A percentile compares a stretch with the other conserved stretches of the same genome.
Conservation (phyloP, 2,888 invertebrate species). For the Lacanobia oleracea region DNA sequence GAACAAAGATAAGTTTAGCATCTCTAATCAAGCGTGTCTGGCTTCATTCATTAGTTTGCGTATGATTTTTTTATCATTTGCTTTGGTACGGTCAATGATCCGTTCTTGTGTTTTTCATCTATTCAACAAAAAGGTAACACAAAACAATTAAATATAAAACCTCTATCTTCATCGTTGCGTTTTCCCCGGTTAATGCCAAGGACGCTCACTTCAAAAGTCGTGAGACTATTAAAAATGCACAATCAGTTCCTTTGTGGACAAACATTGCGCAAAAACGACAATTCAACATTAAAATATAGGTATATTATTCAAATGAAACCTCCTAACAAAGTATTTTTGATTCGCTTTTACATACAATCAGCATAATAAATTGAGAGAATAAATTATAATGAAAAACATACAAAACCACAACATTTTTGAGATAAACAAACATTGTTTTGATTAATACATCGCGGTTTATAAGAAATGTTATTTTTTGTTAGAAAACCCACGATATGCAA, state of each 20-base stretch:
- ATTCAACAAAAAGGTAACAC: not conserved
- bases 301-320: slow-evolving; percentile 43
- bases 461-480: slow-evolving; percentile 44
- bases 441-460: slow-evolving; percentile 39
- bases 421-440: slow-evolving; percentile 45
- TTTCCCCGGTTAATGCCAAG: slow-evolving; percentile 29
- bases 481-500: slow-evolving; percentile 47
- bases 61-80: slow-evolving; percentile 35
- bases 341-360: slow-evolving; percentile 41
- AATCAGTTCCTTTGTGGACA: slow-evolving; percentile 1
- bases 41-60: slow-evolving; percentile 46
- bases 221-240: slow-evolving; percentile 25
- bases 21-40: slow-evolving; percentile 53
- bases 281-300: slow-evolving; percentile 14
- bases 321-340: slow-evolving; percentile 6
- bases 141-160: slow-evolving; percentile 3
- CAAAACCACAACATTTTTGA: slow-evolving; percentile 19
- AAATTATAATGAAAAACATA: slow-evolving; percentile 34
- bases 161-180: not conserved
- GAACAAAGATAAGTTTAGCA: slow-evolving; percentile 57
- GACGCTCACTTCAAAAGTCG: slow-evolving; percentile 15
- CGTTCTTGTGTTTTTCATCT: not conserved
- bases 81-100: slow-evolving; percentile 40
- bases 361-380: slow-evolving; percentile 51
- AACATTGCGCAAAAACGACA: slow-evolving; percentile 40